Evolutionary conservation across 35 echinoderm and acorn worm genomes (phyloP).

Genomic region (Stichopus chloronotus): DNA sequence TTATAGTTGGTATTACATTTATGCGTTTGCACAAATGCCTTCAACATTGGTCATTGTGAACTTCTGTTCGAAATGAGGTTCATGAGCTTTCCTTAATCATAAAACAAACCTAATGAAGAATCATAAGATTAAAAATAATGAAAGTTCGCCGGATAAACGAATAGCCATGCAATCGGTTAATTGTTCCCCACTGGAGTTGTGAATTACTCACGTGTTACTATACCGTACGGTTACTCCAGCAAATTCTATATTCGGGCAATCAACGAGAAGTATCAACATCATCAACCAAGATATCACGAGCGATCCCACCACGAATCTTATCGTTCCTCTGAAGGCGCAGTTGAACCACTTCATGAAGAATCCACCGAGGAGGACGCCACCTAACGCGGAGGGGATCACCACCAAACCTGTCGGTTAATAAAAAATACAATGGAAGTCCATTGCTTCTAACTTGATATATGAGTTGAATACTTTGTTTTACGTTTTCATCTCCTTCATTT

Average conservation of each 20-base stretch:
- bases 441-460: background rate
- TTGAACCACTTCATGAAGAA: slow-evolving; percentile 66
- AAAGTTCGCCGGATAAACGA: no score
- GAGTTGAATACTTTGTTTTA: background rate
- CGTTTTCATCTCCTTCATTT: background rate
- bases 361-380: slow-evolving; percentile 63
- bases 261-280: slow-evolving; percentile 35
- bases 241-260: slow-evolving; percentile 64
- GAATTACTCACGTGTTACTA: slow-evolving; percentile 63
- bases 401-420: slow-evolving; percentile 55
- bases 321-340: slow-evolving; percentile 59
- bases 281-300: slow-evolving; percentile 51
- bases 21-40: no score
- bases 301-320: slow-evolving; percentile 53
- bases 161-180: no score
- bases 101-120: no score
- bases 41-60: no score
- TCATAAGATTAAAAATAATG: no score
- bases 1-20: no score
- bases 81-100: no score
- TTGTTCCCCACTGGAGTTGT: no score
- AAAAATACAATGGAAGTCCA: background rate
- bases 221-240: slow-evolving; percentile 80
- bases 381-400: slow-evolving; percentile 61
- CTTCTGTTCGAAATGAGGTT: no score